Percentiles rank a stretch among this genome's conserved stretches.
phyloP scores from a whole-genome alignment of 2,888 invertebrate species.

The Horisme vitalbata region DNA sequence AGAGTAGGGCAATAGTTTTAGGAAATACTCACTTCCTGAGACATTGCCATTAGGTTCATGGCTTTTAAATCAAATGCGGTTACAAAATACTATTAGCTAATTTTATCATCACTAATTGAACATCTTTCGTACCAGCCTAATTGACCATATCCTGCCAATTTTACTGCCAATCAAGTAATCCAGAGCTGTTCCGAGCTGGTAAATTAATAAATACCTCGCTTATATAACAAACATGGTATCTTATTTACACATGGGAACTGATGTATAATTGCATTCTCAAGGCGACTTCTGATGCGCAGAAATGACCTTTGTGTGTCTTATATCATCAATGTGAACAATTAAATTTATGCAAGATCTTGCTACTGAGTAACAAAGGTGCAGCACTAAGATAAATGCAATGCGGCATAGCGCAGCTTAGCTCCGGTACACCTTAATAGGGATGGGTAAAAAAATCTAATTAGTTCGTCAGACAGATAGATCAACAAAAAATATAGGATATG shows the following conservation, averaged over 20 bases:
- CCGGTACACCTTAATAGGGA: too few relatives aligned
- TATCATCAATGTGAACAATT: conserved; percentile 24
- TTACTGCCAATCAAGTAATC: conserved; percentile 44
- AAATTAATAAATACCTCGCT: conserved; percentile 27
- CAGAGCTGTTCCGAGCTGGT: conserved; percentile 32
- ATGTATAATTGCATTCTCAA: conserved; percentile 30
- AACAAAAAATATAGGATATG: too few relatives aligned
- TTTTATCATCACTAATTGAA: conserved; percentile 59
- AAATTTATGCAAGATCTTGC: conserved; percentile 14
- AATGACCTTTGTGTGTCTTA: conserved; percentile 27
- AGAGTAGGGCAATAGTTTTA: conserved; percentile 23
- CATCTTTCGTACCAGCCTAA: conserved; percentile 63
- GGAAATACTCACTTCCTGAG: conserved; percentile 18
- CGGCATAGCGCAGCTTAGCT: too few relatives aligned
- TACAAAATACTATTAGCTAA: conserved; percentile 44
- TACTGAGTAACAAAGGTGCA: too few relatives aligned
- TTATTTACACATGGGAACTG: conserved; percentile 23
- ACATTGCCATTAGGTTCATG: conserved; percentile 12
- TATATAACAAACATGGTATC: conserved; percentile 14
- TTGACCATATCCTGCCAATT: conserved; percentile 65
- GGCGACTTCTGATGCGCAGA: conserved; percentile 24
- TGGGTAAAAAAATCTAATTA: too few relatives aligned
- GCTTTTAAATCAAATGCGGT: conserved; percentile 18
- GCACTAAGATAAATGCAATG: too few relatives aligned
- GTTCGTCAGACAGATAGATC: too few relatives aligned